Evolutionary conservation across 2,888 invertebrate genomes (phyloP).

Genomic region (Mythimna loreyi): DNA sequence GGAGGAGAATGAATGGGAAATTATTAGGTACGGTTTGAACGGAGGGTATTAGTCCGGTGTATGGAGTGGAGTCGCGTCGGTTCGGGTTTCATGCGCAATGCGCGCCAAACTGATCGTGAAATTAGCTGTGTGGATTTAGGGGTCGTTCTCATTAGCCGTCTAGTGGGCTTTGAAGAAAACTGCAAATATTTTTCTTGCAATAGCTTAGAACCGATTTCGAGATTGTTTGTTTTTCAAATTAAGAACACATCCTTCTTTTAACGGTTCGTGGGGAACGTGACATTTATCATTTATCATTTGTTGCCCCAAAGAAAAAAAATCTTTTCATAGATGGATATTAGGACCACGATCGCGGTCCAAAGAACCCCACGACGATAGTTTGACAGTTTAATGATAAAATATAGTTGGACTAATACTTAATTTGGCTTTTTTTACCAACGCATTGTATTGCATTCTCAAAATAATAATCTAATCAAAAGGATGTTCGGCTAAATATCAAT

Average conservation of each 20-base stretch:
- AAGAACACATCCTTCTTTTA: not conserved
- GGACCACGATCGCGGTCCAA: too few species aligned
- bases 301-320: too few species aligned
- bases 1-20: slow-evolving; percentile 89
- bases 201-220: not conserved
- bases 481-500: slow-evolving; percentile 33
- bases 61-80: slow-evolving; percentile 70
- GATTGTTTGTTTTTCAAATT: not conserved
- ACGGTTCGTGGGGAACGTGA: too few species aligned
- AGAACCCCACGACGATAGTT: too few species aligned
- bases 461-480: slow-evolving; percentile 24
- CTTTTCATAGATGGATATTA: too few species aligned
- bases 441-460: slow-evolving; percentile 14
- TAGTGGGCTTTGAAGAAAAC: slow-evolving; percentile 1
- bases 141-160: slow-evolving; percentile 58
- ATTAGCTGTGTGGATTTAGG: slow-evolving; percentile 70
- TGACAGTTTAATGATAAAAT: not conserved
- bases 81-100: slow-evolving; percentile 67
- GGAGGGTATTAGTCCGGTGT: slow-evolving; percentile 75
- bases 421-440: not conserved
- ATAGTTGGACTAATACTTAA: not conserved
- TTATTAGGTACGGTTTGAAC: slow-evolving; percentile 87
- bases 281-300: too few species aligned
- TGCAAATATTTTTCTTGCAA: not conserved
- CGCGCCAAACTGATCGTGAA: slow-evolving; percentile 72